Conservation (phyloP, 2,113 vertebrate species). For the Oriolus oriolus region DNA sequence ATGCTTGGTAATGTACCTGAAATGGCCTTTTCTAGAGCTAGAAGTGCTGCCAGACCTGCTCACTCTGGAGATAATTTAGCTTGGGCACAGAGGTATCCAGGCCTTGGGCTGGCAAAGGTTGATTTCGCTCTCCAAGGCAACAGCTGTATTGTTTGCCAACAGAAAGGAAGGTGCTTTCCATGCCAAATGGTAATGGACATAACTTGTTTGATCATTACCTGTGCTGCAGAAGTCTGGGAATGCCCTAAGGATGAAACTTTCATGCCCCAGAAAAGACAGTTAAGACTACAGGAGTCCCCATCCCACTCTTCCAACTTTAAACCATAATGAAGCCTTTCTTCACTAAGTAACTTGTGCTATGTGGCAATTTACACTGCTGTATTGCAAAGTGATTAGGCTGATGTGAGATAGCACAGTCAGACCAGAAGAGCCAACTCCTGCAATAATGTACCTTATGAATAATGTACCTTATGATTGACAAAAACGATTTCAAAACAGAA, state of each 20-base stretch:
- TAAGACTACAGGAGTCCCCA: not conserved
- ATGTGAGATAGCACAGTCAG: not conserved
- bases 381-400: not conserved
- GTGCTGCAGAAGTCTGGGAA: not conserved
- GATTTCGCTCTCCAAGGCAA: not conserved
- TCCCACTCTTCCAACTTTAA: not conserved
- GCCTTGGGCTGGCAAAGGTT: not conserved
- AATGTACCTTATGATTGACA: not conserved
- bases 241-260: not conserved
- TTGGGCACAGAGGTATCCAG: not conserved
- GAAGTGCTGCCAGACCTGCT: not conserved
- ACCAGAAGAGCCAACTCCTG: not conserved
- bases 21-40: not conserved
- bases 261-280: not conserved
- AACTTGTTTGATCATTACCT: not conserved
- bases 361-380: not conserved
- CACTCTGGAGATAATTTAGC: not conserved
- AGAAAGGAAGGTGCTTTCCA: slow-evolving; percentile 15
- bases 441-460: not conserved
- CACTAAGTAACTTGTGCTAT: not conserved
- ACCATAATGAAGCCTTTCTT: not conserved
- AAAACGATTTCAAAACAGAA: not conserved
- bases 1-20: not conserved
- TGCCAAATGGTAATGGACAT: not conserved
- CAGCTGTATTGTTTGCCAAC: not conserved